These are phyloP conservation scores for Botrylloides violaceus DNA, from an alignment of 23 tunicate genomes.

Conservation along the genomic window DNA sequence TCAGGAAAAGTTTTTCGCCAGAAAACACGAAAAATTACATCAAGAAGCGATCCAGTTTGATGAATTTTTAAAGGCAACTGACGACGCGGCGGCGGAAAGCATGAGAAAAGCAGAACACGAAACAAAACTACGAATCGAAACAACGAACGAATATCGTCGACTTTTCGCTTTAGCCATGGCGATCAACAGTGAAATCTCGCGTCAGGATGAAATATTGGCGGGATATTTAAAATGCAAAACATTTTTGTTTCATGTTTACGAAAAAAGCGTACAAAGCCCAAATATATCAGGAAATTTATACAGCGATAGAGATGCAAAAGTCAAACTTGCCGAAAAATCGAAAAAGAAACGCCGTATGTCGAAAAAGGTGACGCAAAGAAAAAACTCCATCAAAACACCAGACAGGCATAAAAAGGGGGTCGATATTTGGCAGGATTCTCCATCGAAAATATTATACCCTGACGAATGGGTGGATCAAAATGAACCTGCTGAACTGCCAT, in stretches of 20 bases:
- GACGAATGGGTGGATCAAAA: slow-evolving; percentile 40
- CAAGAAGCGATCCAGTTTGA: slow-evolving; percentile 64
- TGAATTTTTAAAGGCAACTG: slow-evolving; percentile 65
- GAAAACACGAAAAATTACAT: slow-evolving; percentile 29
- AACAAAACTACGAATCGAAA: slow-evolving; percentile 46
- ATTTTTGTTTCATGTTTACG: slow-evolving; percentile 40
- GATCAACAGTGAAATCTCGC: slow-evolving; percentile 37
- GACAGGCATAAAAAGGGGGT: neutral
- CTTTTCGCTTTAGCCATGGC: neutral
- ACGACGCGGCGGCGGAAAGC: slow-evolving; percentile 54
- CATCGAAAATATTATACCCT: slow-evolving; percentile 29
- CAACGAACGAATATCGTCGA: slow-evolving; percentile 13
- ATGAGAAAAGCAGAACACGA: slow-evolving; percentile 64
- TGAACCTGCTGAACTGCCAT: slow-evolving; percentile 13
- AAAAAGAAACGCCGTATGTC: neutral
- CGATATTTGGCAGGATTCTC: neutral
- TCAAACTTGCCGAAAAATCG: neutral
- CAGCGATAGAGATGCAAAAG: neutral
- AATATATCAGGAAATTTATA: neutral
- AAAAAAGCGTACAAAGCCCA: slow-evolving; percentile 11
- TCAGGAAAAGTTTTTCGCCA: slow-evolving; percentile 18
- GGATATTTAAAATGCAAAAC: slow-evolving; percentile 58
- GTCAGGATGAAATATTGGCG: slow-evolving; percentile 41
- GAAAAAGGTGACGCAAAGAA: neutral
- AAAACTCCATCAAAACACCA: neutral